Evolutionary conservation across 2,113 vertebrate species (phyloP).

Genomic region (Ptychochromis oligacanthus): DNA sequence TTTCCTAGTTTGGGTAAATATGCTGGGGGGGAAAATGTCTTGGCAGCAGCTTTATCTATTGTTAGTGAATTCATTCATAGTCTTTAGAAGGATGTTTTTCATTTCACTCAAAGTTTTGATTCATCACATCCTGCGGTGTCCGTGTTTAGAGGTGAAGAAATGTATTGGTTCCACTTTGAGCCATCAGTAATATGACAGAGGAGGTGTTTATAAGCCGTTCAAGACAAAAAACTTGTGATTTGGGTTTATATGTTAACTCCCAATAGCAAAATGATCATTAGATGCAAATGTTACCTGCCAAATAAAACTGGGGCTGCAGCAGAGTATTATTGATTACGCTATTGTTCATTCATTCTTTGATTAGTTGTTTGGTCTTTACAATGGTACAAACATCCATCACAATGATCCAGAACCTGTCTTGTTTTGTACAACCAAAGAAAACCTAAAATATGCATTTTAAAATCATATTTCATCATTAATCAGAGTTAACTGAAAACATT

Average conservation of each 20-base stretch:
- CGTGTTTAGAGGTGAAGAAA: conserved; percentile 1
- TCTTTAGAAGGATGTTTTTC: conserved; percentile 50
- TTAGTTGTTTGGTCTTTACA: neutral
- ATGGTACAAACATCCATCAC: neutral
- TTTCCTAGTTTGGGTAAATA: neutral
- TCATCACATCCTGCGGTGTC: conserved; percentile 51
- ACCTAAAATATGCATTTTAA: too few relatives aligned
- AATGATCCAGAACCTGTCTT: too few relatives aligned
- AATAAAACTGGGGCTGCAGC: neutral
- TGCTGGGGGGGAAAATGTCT: neutral
- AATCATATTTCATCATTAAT: neutral
- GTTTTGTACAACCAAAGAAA: neutral
- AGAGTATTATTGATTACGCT: neutral
- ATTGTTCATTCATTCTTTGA: neutral
- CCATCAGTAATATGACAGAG: neutral
- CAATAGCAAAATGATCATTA: neutral
- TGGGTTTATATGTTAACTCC: neutral
- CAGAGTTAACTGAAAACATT: neutral
- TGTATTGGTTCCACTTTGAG: conserved; percentile 12
- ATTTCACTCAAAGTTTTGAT: conserved; percentile 38
- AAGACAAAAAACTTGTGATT: conserved; percentile 9
- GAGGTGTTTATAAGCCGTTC: conserved; percentile 30
- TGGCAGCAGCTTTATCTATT: conserved; percentile 51
- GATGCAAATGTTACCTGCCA: neutral
- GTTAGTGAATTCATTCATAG: conserved; percentile 50